Evolutionary conservation across 2,113 vertebrate species (phyloP), one percentile per base, ranked within the genome.

Genomic region (Scartelaos histophorus): DNA sequence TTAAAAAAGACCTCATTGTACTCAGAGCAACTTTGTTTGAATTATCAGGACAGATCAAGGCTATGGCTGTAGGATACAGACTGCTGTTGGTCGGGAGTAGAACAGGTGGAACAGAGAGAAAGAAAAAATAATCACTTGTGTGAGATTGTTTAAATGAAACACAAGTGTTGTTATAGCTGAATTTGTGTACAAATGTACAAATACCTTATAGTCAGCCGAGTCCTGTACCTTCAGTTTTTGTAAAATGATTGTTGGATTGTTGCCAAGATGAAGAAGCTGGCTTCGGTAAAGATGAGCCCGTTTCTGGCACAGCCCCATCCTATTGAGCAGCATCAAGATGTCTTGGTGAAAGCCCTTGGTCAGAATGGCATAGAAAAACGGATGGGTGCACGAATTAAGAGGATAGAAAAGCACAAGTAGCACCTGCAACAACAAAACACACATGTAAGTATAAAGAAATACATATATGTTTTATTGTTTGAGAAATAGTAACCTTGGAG

Each of bases 341-440:
- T 98, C 96, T 57, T 94, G 86, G 16, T 92, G 93, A 82, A 98
- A 98, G 58, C 95, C 90, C 85, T 94, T 95, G 24, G 96, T 97
- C 78, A 96, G 95, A 81, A 98, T 94, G 0, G 94, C 95, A 0
- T 98, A 98, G 70, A 96, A 94, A 82, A 98, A 97, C 3, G 96
- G 96, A 73, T 98, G 96, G 49, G 95, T 94, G 57, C 95, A 98
- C 24, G 96, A 96, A 79, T 98, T 98, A 54, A 98, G 94, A 0
- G 96, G 96, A 69, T 97, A 97, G 86, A 97, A 96, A 70, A 98
- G 93, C 16, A 98, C 96, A 61, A 98, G 85, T 75, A 98, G 88
- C 49, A 90, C 84, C 89, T 90, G 51, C 19, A 49, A 56, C 68
- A 51, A 69, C 38, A 78, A 75, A 60, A 67, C 25, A 78, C 2